Evolutionary conservation across 1,140 invertebrate genomes (phyloP), one percentile per base, ranked within the genome.

Genomic region (Dreissena rostriformis): DNA sequence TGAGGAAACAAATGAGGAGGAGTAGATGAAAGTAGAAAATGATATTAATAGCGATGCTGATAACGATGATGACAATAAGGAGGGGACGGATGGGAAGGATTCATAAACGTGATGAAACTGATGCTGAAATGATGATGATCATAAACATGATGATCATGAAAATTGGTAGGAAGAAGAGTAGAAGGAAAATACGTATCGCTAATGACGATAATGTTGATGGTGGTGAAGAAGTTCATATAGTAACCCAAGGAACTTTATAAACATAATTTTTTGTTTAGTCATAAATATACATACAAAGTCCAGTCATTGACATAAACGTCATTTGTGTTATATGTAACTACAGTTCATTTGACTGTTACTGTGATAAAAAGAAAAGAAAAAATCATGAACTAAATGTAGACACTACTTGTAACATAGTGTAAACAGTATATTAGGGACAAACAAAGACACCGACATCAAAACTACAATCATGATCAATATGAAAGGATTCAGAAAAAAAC

Each of bases 261-360:
- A n/a, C 19, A 5, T 2, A 63, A 24, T 63, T n/a, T 63, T 5
- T 63, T n/a, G 19, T 19, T 63, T n/a, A n/a, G 4, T 63, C 6
- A 63, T 63, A 19, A 2, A n/a, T 19, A 63, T 19, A 63, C 61
- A 63, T 61, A 22, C 39, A 24, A 6, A 61, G 75, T 65, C 51
- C 66, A 66, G 66, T 67, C 63, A 67, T 61, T n/a, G n/a, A n/a
- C 24, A 53, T 65, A 77, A 67, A 77, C 10, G 75, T 65, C 39
- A 39, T 5, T 39, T 5, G 39, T 39, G 39, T 39, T 39, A 39
- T 39, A 39, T 39, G 39, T 5, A 39, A 39, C 4, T 39, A 39
- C 39, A 39, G 8, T 5, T 39, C 39, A 39, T 39, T 39, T 39
- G 39, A 39, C 39, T 39, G 39, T 39, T 39, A 39, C 39, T 39